These are phyloP conservation scores for Ochropleura plecta DNA, from an alignment of 2,888 invertebrate species.

Conservation along the genomic window DNA sequence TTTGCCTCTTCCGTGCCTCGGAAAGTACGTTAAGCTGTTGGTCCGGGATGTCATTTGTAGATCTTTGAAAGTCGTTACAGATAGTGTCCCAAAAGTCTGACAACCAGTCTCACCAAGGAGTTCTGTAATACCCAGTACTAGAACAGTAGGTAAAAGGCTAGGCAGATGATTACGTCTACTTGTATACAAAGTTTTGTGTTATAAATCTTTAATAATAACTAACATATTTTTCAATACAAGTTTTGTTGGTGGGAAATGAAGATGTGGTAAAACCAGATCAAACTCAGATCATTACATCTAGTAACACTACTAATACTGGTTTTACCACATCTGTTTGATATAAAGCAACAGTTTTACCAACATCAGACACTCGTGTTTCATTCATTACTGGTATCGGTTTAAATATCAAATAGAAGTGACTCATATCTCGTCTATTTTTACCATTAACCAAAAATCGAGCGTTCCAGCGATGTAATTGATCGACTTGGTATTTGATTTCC, in stretches of 20 bases:
- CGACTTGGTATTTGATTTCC: conserved; percentile 31
- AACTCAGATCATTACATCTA: not conserved
- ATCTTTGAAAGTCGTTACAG: no score
- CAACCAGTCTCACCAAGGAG: no score
- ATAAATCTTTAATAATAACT: not conserved
- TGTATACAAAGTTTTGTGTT: not conserved
- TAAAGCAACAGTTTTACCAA: not conserved
- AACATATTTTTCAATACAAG: conserved; percentile 1
- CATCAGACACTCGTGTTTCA: not conserved
- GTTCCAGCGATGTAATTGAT: conserved; percentile 17
- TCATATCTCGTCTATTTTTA: conserved; percentile 8
- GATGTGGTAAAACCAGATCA: no score
- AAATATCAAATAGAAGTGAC: not conserved
- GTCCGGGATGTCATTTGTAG: no score
- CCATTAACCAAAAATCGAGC: conserved; percentile 1
- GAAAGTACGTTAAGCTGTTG: no score
- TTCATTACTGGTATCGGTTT: not conserved
- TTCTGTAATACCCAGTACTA: no score
- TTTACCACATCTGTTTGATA: not conserved
- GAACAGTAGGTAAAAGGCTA: no score
- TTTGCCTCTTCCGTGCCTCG: no score
- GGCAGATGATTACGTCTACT: no score
- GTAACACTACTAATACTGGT: conserved; percentile 15
- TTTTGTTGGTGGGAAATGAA: not conserved
- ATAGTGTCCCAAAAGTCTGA: no score